Evolutionary conservation across 2,797 vertebrate species (phyloP), one percentile per base, ranked within the genome.

Genomic region (Smutsia gigantea): DNA sequence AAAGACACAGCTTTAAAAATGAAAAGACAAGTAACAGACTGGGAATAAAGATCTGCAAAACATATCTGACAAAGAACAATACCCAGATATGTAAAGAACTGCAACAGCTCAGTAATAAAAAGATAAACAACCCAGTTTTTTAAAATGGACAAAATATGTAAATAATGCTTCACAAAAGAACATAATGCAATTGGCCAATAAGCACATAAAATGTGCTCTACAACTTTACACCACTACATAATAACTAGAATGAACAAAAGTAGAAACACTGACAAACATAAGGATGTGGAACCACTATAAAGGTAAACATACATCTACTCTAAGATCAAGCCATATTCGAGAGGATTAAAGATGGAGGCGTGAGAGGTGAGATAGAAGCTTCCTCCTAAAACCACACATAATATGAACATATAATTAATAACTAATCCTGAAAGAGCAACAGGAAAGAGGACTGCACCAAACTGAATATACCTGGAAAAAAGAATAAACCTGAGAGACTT

Each of bases 1-100:
- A 81, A 90, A 81, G n/a, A 61, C 46, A 59, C 7, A 34, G 25
- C 75, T 84, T 49, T 66, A 29, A 91, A 97, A 95, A 93, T 49
- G n/a, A 85, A 74, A 19, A 92, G 39, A 19, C 74, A 87, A 94
- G 72, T 93, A 68, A 46, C 46, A 71, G 27, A 53, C 49, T 59
- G 31, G 14, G 23, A 94, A 3, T 39, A 64, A 79, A 87, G 34
- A 81, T 19, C 7, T 5, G 0, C 10, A 69, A 87, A 78, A 64
- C 15, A 42, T 5, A 19, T 37, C 53, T 75, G 63, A 34, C 37
- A 94, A 72, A 95, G 25, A 66, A 7, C 77, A 75, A 46, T 37
- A 46, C 10, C 12, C 9, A 61, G 27, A n/a, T 55, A 63, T 23
- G 34, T 51, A 55, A 81, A 88, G 71, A 96, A 94, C 23, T 57